Conservation (phyloP, 2,888 invertebrate species). For the Acleris holmiana region DNA sequence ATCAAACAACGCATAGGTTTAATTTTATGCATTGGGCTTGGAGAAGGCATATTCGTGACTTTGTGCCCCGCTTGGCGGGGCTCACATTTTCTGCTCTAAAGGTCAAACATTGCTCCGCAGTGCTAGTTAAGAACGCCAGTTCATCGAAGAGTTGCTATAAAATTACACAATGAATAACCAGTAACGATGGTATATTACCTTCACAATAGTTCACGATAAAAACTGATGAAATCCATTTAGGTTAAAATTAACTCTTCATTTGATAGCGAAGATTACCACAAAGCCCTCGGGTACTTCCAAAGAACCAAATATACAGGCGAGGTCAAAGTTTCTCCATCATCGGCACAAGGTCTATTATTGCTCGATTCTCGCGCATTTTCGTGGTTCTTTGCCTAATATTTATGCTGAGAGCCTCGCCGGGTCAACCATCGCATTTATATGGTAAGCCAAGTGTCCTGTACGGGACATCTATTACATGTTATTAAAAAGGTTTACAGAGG, state of each 20-base stretch:
- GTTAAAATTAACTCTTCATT: slow-evolving; percentile 23
- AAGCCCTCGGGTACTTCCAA: slow-evolving; percentile 10
- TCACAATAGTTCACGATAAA: no score
- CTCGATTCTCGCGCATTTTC: slow-evolving; percentile 1
- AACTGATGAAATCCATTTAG: background rate
- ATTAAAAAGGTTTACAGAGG: slow-evolving; percentile 22
- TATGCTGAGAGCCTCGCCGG: slow-evolving; percentile 11
- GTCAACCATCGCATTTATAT: slow-evolving; percentile 28
- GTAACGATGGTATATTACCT: no score
- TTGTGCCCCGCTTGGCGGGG: no score
- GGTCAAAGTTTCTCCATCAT: background rate
- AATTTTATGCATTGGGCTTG: no score
- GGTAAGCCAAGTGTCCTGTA: slow-evolving; percentile 18
- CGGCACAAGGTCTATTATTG: background rate
- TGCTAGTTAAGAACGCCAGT: no score
- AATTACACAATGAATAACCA: no score
- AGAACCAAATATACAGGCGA: background rate
- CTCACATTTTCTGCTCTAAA: no score
- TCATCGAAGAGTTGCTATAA: no score
- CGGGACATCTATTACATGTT: slow-evolving; percentile 20
- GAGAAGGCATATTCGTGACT: no score
- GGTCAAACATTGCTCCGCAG: no score
- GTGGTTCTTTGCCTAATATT: slow-evolving; percentile 19
- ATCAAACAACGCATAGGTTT: no score
- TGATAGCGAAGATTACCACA: slow-evolving; percentile 20